Base-by-base conservation (phyloP, 2,113 vertebrate genomes). In the Cyrtonyx montezumae region DNA sequence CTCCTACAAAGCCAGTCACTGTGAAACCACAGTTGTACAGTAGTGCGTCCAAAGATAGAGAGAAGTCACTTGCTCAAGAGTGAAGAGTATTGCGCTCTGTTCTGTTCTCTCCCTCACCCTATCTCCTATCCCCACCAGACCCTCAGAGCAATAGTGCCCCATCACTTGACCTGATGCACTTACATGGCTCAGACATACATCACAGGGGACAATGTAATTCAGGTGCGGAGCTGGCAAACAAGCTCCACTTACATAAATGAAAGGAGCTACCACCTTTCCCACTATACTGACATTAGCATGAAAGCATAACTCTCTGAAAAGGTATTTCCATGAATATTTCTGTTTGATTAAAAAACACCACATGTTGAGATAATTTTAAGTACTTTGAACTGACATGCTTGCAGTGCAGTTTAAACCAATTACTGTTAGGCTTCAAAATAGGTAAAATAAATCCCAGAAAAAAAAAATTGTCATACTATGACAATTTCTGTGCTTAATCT, bases 121-220 rank as follows among this genome's bases (percentile, higher is more conserved):
- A 12, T 7, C 51, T 30, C n/a, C 45, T 26, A 1, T 23, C 23
- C n/a, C 23, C 18, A 32, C 8, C n/a, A 25, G 36, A 30, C 11
- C 13, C 1, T 6, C 7, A 2, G 12, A 53, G 8, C 43, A 82
- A 19, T 4, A 8, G 9, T 23, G 55, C 10, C 34, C 28, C 19
- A 14, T 28, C 0, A 1, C 21, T 46, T 68, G 32, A 14, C 21
- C 46, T 26, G 23, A 23, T 19, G 36, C n/a, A 53, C 2, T 61
- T 32, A 30, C 7, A 11, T 11, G 62, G 36, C 5, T 9, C 14
- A 45, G 26, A 13, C 6, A 2, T 4, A 1, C 7, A 15, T 14
- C 37, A 17, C 37, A 46, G 21, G 9, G 22, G 9, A 40, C 13
- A 69, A 13, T 7, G 15, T 3, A 30, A 25, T 21, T 32, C 62